A percentile compares a stretch with the other conserved stretches of the same genome.
Conservation (phyloP, 1,140 invertebrate genomes). For the Drosophila teissieri region DNA sequence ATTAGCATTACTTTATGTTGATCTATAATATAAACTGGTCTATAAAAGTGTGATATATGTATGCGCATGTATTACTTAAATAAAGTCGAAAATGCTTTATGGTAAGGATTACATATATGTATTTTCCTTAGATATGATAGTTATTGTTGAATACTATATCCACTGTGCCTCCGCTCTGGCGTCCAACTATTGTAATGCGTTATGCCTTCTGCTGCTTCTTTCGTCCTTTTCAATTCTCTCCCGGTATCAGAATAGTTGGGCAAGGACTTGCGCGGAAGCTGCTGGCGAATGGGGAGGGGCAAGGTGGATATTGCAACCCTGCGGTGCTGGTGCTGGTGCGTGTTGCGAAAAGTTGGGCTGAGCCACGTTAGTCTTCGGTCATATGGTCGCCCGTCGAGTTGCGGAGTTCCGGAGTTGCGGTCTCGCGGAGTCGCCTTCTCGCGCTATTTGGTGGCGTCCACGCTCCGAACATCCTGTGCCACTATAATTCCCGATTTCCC, state of each 20-base stretch:
- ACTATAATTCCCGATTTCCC: constrained; percentile 23
- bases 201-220: constrained; percentile 10
- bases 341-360: not conserved
- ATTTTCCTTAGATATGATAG: too few relatives aligned
- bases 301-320: constrained; percentile 20
- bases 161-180: constrained; percentile 5
- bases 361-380: constrained; percentile 32
- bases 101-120: too few relatives aligned
- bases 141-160: too few relatives aligned
- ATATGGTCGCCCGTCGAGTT: constrained; percentile 57
- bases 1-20: too few relatives aligned
- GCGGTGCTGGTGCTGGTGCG: not conserved
- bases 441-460: constrained; percentile 38
- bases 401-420: constrained; percentile 35
- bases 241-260: constrained; percentile 38
- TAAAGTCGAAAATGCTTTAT: too few relatives aligned
- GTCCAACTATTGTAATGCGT: constrained; percentile 26
- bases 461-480: constrained; percentile 42
- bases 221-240: constrained; percentile 1
- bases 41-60: too few relatives aligned
- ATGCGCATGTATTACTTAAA: too few relatives aligned
- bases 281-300: constrained; percentile 7
- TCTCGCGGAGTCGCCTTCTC: constrained; percentile 33
- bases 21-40: too few relatives aligned
- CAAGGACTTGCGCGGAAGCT: constrained; percentile 80